phyloP scores from a whole-genome alignment of 2,888 invertebrate species.

The Teleiodes luculella region DNA sequence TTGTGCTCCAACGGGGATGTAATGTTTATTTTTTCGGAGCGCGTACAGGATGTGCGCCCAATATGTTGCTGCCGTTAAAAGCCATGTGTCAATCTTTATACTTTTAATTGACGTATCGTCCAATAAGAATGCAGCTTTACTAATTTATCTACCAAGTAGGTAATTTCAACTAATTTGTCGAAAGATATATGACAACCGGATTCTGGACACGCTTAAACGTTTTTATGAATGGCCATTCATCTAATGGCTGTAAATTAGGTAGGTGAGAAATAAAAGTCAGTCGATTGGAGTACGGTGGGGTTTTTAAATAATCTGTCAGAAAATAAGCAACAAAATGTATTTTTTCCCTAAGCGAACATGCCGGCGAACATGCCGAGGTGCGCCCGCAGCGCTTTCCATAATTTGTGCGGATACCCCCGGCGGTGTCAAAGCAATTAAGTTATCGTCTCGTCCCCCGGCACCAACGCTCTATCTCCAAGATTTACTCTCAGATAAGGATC shows the following conservation, averaged over 20 bases:
- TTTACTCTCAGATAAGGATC: slow-evolving; percentile 63
- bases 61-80: slow-evolving; percentile 51
- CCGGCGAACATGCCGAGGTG: no score
- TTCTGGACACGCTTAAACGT: slow-evolving; percentile 18
- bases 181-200: slow-evolving; percentile 35
- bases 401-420: slow-evolving; percentile 45
- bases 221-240: neutral
- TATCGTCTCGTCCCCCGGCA: slow-evolving; percentile 55
- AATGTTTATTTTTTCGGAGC: slow-evolving; percentile 62
- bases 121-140: slow-evolving; percentile 33
- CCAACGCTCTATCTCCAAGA: slow-evolving; percentile 56
- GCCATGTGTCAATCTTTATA: slow-evolving; percentile 61
- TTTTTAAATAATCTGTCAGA: no score
- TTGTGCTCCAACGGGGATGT: slow-evolving; percentile 60
- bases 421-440: slow-evolving; percentile 63
- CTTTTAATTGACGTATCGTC: slow-evolving; percentile 52
- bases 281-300: neutral
- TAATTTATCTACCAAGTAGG: slow-evolving; percentile 39
- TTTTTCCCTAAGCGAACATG: neutral
- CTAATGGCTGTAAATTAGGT: neutral
- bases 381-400: slow-evolving; percentile 39
- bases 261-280: neutral
- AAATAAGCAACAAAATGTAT: slow-evolving; percentile 5
- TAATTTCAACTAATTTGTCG: slow-evolving; percentile 40
- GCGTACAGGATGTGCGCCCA: slow-evolving; percentile 64